Evolutionary conservation across 2,888 invertebrate species (phyloP).

Genomic region (Timandra comae): DNA sequence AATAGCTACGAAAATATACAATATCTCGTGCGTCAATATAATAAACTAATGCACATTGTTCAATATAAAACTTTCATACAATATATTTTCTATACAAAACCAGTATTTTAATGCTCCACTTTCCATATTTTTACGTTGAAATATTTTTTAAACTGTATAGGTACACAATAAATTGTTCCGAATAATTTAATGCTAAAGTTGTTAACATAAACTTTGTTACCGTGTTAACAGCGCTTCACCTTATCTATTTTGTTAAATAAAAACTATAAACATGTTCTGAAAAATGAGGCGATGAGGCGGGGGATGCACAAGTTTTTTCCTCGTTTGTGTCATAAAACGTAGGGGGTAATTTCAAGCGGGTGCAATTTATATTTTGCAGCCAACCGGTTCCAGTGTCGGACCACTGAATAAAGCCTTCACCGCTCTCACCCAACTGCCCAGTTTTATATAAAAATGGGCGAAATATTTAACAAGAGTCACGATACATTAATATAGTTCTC

Average conservation of each 20-base stretch:
- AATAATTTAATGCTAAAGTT: constrained; percentile 4
- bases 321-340: constrained; percentile 55
- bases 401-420: constrained; percentile 48
- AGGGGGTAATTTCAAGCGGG: constrained; percentile 54
- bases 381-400: constrained; percentile 41
- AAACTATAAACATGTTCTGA: constrained; percentile 27
- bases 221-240: constrained; percentile 14
- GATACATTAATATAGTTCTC: no score
- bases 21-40: no score
- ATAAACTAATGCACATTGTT: no score
- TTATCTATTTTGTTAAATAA: constrained; percentile 21
- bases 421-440: constrained; percentile 31
- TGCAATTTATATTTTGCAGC: constrained; percentile 58
- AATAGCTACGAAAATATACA: no score
- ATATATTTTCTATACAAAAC: no score
- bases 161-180: background rate
- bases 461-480: no score
- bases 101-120: background rate
- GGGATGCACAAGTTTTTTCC: constrained; percentile 46
- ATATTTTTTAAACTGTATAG: background rate
- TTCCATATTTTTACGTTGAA: background rate
- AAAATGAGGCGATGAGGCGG: constrained; percentile 37
- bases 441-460: constrained; percentile 22
- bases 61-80: no score
- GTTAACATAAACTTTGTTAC: constrained; percentile 6